phyloP scores from a whole-genome alignment of 2,797 vertebrate species.

The Myioborus melanocephalus region DNA sequence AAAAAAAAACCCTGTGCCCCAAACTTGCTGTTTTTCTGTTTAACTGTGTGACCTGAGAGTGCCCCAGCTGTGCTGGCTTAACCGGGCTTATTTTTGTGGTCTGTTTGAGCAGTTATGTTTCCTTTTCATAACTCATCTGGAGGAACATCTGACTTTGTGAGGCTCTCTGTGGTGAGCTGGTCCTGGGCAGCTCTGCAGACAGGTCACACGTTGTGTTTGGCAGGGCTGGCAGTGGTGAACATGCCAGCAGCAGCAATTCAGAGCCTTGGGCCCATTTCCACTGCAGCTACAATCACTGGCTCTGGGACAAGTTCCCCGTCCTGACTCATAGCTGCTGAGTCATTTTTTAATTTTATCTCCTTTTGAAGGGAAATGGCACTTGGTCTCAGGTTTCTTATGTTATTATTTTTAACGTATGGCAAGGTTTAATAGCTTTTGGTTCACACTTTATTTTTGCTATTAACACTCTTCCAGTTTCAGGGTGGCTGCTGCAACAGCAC shows the following conservation, averaged over 20 bases:
- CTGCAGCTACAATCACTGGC: constrained; percentile 8
- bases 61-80: background rate
- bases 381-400: constrained; percentile 27
- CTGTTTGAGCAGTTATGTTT: background rate
- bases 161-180: background rate
- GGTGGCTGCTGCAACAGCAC: background rate
- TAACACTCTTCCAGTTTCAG: constrained; percentile 2
- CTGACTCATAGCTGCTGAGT: constrained; percentile 61
- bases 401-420: background rate
- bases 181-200: background rate
- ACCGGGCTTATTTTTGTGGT: background rate
- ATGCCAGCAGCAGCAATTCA: fast-evolving
- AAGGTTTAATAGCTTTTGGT: constrained; percentile 25
- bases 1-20: background rate
- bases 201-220: background rate
- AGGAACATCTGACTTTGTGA: constrained; percentile 32
- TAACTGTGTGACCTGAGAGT: background rate
- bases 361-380: constrained; percentile 20
- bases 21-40: background rate
- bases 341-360: constrained; percentile 33
- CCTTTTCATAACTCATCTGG: background rate
- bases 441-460: constrained; percentile 30
- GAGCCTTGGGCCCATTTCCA: background rate
- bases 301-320: background rate
- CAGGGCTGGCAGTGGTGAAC: background rate